Conservation (phyloP, 2,888 invertebrate species). For the Brachyptera putata region DNA sequence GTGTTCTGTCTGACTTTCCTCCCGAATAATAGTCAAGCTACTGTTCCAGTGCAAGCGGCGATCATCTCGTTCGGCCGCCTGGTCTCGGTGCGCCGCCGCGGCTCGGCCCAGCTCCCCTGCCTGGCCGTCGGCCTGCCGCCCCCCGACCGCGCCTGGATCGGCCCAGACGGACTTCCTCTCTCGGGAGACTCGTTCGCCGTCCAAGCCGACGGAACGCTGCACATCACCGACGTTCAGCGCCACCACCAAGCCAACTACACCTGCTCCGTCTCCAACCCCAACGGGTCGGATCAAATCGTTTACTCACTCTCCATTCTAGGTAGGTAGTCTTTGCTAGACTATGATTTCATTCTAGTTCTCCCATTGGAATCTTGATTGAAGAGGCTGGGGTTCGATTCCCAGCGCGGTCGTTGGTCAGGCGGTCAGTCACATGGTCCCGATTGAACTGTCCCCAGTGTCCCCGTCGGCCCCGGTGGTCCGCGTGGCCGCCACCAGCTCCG, state of each 20-base stretch:
- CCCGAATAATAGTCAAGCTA: too few species aligned
- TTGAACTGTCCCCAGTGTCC: conserved; percentile 37
- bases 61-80: conserved; percentile 34
- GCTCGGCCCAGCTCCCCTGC: conserved; percentile 31
- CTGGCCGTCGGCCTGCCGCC: conserved; percentile 33
- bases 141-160: conserved; percentile 37
- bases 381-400: too few species aligned
- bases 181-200: conserved; percentile 31
- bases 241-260: conserved; percentile 42
- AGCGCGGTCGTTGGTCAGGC: too few species aligned
- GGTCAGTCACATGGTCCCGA: too few species aligned
- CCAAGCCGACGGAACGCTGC: conserved; percentile 39
- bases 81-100: conserved; percentile 28
- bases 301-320: conserved; percentile 40
- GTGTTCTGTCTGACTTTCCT: too few species aligned
- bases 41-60: conserved; percentile 34
- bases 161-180: conserved; percentile 32
- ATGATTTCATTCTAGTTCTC: neutral
- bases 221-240: conserved; percentile 39
- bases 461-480: conserved; percentile 41
- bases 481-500: conserved; percentile 39
- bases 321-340: conserved; percentile 27
- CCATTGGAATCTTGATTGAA: neutral
- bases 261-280: conserved; percentile 40
- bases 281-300: conserved; percentile 40